Evolutionary conservation across 2,888 invertebrate species (phyloP).

Genomic region (Lycocerus yunnanus): DNA sequence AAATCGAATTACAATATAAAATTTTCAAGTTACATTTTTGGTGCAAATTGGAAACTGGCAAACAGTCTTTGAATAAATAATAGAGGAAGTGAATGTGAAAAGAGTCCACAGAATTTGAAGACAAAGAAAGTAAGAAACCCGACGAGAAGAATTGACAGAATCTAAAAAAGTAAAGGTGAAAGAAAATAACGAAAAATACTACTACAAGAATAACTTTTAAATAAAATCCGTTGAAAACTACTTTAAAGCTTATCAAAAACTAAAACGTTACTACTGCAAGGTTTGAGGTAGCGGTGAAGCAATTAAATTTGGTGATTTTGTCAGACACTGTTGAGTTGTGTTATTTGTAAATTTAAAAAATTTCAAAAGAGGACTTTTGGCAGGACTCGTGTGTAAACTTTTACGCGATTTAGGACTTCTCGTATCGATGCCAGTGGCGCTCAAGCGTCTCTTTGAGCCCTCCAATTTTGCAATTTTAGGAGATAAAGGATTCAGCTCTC

Average conservation of each 20-base stretch:
- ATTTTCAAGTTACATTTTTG: background rate
- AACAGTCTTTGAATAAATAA: background rate
- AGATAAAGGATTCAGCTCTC: conserved; percentile 42
- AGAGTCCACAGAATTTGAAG: too few species aligned
- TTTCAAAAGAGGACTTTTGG: conserved; percentile 35
- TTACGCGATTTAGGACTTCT: background rate
- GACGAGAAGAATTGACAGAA: too few species aligned
- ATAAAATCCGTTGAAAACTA: too few species aligned
- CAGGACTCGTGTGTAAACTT: conserved; percentile 7
- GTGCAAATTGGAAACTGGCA: background rate
- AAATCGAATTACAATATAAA: background rate
- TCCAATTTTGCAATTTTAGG: conserved; percentile 44
- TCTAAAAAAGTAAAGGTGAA: too few species aligned
- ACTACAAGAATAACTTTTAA: too few species aligned
- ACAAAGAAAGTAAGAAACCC: too few species aligned
- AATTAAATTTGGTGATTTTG: conserved; percentile 24
- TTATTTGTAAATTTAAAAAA: conserved; percentile 39
- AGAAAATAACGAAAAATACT: too few species aligned
- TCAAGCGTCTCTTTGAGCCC: conserved; percentile 3
- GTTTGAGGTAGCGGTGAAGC: conserved; percentile 10
- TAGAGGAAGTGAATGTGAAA: too few species aligned
- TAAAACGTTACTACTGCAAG: background rate
- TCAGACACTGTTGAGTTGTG: conserved; percentile 6
- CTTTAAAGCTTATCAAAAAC: background rate
- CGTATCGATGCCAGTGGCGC: conserved; percentile 2